These are phyloP conservation scores for Cydia strobilella DNA, from an alignment of 1,140 invertebrate species.

Conservation along the genomic window DNA sequence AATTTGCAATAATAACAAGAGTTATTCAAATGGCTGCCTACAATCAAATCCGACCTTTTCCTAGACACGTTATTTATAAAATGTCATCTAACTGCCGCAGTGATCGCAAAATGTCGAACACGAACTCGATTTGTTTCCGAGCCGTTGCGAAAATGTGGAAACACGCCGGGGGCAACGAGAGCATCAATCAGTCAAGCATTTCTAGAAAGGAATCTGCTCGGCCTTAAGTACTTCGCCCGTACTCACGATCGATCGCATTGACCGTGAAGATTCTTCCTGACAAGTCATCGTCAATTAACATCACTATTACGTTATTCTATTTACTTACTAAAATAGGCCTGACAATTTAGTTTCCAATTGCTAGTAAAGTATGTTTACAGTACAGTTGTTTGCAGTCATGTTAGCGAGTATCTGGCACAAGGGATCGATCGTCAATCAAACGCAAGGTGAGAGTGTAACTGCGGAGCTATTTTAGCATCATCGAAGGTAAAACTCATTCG, in stretches of 20 bases:
- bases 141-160: slow-evolving; percentile 68
- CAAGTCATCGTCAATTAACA: slow-evolving; percentile 27
- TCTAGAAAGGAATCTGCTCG: slow-evolving; percentile 23
- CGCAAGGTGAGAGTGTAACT: slow-evolving; percentile 77
- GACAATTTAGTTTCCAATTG: slow-evolving; percentile 37
- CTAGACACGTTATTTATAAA: slow-evolving; percentile 78
- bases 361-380: slow-evolving; percentile 41
- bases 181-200: slow-evolving; percentile 28
- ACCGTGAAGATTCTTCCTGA: slow-evolving; percentile 22
- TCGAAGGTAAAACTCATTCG: slow-evolving; percentile 77
- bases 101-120: slow-evolving; percentile 77
- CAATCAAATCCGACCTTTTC: slow-evolving; percentile 79
- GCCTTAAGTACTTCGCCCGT: neutral
- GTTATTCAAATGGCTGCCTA: slow-evolving; percentile 77
- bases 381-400: slow-evolving; percentile 62
- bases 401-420: slow-evolving; percentile 77
- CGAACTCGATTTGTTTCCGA: slow-evolving; percentile 73
- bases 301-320: slow-evolving; percentile 4
- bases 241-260: slow-evolving; percentile 9
- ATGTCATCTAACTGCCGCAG: slow-evolving; percentile 73
- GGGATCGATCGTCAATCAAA: slow-evolving; percentile 80
- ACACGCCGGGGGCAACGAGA: slow-evolving; percentile 45
- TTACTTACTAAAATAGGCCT: slow-evolving; percentile 25
- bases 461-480: slow-evolving; percentile 76
- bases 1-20: slow-evolving; percentile 76